phyloP scores from a whole-genome alignment of 2,888 invertebrate genomes.

The Orchesella flavescens region DNA sequence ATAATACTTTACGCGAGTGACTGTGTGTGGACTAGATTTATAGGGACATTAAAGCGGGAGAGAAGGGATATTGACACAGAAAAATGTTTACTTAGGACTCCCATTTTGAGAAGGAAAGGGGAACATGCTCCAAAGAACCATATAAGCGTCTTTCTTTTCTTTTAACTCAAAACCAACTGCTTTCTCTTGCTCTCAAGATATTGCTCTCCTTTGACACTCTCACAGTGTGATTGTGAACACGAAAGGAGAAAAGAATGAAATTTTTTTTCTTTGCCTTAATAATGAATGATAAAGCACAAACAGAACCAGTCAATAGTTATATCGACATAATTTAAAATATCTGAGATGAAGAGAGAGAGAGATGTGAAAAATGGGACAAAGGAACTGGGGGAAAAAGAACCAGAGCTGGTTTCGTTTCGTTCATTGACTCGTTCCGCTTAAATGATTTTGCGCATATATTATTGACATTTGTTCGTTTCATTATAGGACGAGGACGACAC shows the following conservation, averaged over 20 bases:
- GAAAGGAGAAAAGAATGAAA: not conserved
- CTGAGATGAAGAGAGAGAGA: no score
- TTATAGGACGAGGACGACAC: not conserved
- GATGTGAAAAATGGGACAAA: no score
- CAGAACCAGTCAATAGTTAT: not conserved
- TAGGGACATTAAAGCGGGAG: not conserved
- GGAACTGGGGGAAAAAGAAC: no score
- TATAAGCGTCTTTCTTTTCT: not conserved
- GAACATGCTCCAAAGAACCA: not conserved
- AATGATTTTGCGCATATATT: not conserved
- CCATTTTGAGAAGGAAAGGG: not conserved
- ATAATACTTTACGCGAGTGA: not conserved
- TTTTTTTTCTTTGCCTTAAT: slow-evolving; percentile 2
- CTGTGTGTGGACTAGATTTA: not conserved
- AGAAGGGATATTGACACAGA: slow-evolving; percentile 38
- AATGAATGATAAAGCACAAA: not conserved
- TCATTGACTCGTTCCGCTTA: slow-evolving; percentile 7
- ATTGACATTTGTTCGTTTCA: not conserved
- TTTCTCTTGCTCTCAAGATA: no score
- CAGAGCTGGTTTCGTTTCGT: not conserved
- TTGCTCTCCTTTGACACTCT: not conserved
- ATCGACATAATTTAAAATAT: no score
- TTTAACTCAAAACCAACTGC: no score
- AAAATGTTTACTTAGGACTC: slow-evolving; percentile 38
- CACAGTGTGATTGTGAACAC: not conserved